Evolutionary conservation across 2,113 vertebrate species (phyloP).

Genomic region (Chascanopsetta lugubris): DNA sequence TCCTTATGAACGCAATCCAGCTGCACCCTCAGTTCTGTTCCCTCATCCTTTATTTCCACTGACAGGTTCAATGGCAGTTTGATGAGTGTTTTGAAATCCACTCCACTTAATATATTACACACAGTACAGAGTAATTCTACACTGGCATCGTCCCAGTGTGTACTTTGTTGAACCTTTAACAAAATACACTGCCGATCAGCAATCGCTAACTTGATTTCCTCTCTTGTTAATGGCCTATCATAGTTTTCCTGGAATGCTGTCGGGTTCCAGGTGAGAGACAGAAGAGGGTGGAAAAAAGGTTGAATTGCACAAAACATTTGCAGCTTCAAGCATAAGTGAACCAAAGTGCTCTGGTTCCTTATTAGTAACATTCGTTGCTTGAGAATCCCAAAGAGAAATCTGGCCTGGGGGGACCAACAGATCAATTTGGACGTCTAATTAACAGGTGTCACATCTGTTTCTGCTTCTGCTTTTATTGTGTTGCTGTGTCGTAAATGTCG

Average conservation of each 20-base stretch:
- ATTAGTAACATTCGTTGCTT: slow-evolving; percentile 28
- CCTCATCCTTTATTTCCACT: slow-evolving; percentile 10
- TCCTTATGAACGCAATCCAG: slow-evolving; percentile 22
- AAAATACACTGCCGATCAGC: background rate
- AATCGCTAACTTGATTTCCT: background rate
- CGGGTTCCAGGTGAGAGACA: background rate
- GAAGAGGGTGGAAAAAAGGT: background rate
- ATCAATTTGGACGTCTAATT: slow-evolving; percentile 3
- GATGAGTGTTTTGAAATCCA: slow-evolving; percentile 5
- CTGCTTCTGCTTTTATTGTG: slow-evolving; percentile 1
- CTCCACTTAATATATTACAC: slow-evolving; percentile 5
- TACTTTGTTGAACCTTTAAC: slow-evolving; percentile 6
- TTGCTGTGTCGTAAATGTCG: background rate
- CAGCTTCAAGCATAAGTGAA: slow-evolving; percentile 8
- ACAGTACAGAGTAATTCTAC: background rate
- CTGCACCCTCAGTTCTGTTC: slow-evolving; percentile 34
- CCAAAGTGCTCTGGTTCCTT: slow-evolving; percentile 20
- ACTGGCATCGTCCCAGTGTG: background rate
- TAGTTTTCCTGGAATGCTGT: slow-evolving; percentile 6
- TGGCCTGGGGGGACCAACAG: background rate
- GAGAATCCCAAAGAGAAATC: slow-evolving; percentile 4
- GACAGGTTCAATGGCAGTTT: slow-evolving; percentile 12
- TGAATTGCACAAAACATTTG: slow-evolving; percentile 17
- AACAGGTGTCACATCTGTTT: slow-evolving; percentile 21
- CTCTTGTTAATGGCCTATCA: background rate